A percentile compares a stretch with the other conserved stretches of the same genome.
These are phyloP conservation scores for Mormyrus lacerda DNA, from an alignment of 2,113 vertebrate species.

Conservation along the genomic window DNA sequence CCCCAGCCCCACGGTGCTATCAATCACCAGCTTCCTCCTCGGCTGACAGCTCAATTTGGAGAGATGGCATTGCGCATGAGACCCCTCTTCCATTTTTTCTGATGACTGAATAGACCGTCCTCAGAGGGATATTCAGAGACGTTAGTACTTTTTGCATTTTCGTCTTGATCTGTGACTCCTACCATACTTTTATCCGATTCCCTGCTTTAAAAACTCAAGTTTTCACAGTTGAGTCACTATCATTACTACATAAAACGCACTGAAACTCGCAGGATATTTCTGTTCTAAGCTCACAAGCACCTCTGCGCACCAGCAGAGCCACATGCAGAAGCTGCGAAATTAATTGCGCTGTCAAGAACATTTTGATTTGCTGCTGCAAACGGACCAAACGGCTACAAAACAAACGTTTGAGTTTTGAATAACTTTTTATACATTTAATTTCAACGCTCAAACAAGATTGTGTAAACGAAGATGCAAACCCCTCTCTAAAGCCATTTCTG, in stretches of 20 bases:
- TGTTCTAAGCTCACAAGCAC: background rate
- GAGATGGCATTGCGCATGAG: background rate
- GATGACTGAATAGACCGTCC: background rate
- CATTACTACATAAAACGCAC: background rate
- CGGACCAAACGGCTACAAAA: background rate
- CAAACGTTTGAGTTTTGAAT: background rate
- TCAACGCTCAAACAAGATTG: background rate
- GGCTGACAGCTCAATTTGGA: background rate
- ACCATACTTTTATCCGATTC: background rate
- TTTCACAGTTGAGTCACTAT: background rate
- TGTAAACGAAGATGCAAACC: background rate
- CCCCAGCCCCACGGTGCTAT: background rate
- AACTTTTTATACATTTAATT: background rate
- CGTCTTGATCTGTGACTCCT: background rate
- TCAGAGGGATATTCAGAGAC: background rate
- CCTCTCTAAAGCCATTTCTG: background rate
- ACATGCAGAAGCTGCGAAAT: background rate
- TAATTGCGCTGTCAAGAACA: background rate
- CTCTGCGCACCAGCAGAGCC: background rate
- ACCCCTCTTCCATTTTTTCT: background rate
- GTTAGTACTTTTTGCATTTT: background rate
- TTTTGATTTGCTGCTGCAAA: background rate
- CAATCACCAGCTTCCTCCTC: background rate
- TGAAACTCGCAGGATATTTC: background rate
- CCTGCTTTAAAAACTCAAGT: background rate